A percentile compares a stretch with the other conserved stretches of the same genome.
Evolutionary conservation across 2,113 vertebrate genomes (phyloP).

Genomic region (Pagrus major): DNA sequence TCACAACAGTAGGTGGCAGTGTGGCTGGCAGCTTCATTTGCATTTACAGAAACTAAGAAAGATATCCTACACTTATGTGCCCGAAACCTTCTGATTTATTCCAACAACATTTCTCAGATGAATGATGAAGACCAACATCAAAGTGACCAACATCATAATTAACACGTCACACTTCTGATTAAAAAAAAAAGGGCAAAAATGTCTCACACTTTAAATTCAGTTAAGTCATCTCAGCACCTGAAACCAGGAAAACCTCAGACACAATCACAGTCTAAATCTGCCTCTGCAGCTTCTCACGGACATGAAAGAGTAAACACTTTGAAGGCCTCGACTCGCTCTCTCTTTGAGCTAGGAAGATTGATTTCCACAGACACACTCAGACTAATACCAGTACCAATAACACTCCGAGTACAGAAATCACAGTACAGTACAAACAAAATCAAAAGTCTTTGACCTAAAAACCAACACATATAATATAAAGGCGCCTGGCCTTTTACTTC

Average conservation of each 20-base stretch:
- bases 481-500: background rate
- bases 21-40: background rate
- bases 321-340: background rate
- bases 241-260: slow-evolving; percentile 59
- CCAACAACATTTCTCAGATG: background rate
- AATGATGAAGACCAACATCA: background rate
- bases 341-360: background rate
- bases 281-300: background rate
- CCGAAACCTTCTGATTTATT: background rate
- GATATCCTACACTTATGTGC: background rate
- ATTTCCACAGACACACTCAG: background rate
- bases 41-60: background rate
- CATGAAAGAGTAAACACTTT: background rate
- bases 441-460: background rate
- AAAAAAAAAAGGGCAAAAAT: accelerated
- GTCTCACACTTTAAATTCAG: slow-evolving; percentile 3
- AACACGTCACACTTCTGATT: background rate
- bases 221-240: slow-evolving; percentile 23
- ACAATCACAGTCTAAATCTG: slow-evolving; percentile 55
- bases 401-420: slow-evolving; percentile 6
- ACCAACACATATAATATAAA: background rate
- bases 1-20: slow-evolving; percentile 41
- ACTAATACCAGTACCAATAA: background rate
- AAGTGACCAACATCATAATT: background rate
- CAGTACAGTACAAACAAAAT: background rate